Evolutionary conservation across 1,140 invertebrate genomes (phyloP), one percentile per base, ranked within the genome.

Genomic region (Hyles vespertilio): DNA sequence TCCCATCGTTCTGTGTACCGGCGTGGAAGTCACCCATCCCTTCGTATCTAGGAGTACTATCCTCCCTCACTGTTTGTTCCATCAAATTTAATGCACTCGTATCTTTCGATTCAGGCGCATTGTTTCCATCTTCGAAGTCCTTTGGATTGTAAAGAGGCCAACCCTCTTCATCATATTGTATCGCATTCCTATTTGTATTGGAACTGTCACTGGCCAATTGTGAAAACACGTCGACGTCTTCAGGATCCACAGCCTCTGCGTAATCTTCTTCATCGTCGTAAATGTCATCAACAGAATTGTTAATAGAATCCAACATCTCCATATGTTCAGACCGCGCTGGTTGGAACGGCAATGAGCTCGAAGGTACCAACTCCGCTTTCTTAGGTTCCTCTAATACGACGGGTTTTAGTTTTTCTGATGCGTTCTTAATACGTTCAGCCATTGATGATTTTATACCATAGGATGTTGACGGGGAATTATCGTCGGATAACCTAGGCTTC

Each of bases 1-100:
- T 87, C 4, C 95, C 95, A 87, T 96, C 94, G 79, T 96, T 96
- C 69, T 92, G 91, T 33, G 94, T 92, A 70, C 94, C 91, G 0
- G 92, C 91, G 69, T 91, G 90, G 70, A 95, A 95, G 60, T 91
- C 90, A 0, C 92, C 93, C 65, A 89, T 89, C 44, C 81, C 84
- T 59, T 89, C 82, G 3, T 87, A 83, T 54, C 71, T 75, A 4
- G 72, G 47, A n/a, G 61, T 56, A 6, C n/a, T 59, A 9, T 51
- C 59, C 0, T 53, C 51, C 8, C 56, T 53, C 8, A 68, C 49
- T 32, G 72, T 60, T 32, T 77, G 57, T 5, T 85, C 79, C 69
- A 76, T 80, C 55, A 84, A 54, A 61, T 76, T 74, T 0, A 80
- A 50, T 5, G 71, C 70, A 7, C 70, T 67, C 10, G 58, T 47